Percentiles rank a stretch among this genome's conserved stretches.
These are phyloP conservation scores for Chelidonichthys spinosus DNA, from an alignment of 2,797 vertebrate genomes.

Conservation along the genomic window DNA sequence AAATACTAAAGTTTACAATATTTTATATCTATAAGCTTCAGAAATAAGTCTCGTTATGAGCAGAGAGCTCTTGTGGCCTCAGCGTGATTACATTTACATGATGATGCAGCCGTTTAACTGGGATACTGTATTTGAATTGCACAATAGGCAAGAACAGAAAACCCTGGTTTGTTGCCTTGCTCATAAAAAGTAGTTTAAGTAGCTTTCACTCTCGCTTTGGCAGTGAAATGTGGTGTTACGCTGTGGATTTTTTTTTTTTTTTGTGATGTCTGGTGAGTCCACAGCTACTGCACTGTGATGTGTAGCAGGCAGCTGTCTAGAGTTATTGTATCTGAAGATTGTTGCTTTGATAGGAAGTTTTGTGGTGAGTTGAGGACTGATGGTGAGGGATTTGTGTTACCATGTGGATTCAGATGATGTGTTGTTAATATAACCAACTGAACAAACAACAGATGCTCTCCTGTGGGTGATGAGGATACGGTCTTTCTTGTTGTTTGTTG, in stretches of 20 bases:
- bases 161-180: neutral
- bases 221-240: neutral
- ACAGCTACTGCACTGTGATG: neutral
- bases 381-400: neutral
- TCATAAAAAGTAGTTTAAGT: neutral
- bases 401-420: neutral
- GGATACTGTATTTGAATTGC: neutral
- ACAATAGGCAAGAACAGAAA: neutral
- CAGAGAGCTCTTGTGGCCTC: neutral
- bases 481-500: neutral
- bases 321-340: neutral
- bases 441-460: neutral
- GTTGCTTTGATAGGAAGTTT: conserved; percentile 1
- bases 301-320: neutral
- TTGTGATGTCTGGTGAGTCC: neutral
- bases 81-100: neutral
- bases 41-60: neutral
- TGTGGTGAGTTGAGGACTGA: neutral
- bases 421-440: neutral
- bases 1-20: neutral
- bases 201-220: neutral
- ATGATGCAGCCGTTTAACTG: neutral
- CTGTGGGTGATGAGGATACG: neutral
- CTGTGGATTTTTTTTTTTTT: neutral
- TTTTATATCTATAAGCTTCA: neutral